Base-by-base conservation (phyloP, 2,888 invertebrate species). In the Lottia gigantea region DNA sequence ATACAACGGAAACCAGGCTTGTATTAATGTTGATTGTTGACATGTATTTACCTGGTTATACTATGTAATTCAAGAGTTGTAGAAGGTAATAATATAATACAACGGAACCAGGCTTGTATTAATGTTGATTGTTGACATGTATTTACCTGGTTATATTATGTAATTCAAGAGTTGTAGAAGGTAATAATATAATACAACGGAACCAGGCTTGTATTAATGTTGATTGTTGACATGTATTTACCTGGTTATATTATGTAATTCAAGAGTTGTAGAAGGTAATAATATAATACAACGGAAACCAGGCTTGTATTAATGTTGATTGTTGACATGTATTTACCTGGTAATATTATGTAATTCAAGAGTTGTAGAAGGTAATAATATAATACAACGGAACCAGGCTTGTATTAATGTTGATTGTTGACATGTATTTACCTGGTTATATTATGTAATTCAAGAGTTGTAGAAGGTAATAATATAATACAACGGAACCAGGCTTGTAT, bases 401-500 rank as follows among this genome's bases (percentile, higher is more conserved):
- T 79, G 71, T 25, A 63, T 49, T 49, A 19, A 19, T 55, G 4
- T 19, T 31, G 31, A 31, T 8, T 55, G 46, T 25, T 49, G 3
- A 63, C 15, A 16, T 26, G n/a, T 19, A 46, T 72, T 40, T 31
- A 78, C 79, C 74, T 76, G 47, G 71, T 78, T n/a, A 79, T 62
- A 16, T 70, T 73, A 49, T 67, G 49, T 15, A 80, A 71, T n/a
- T 76, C 72, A 19, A 64, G 64, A 31, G 80, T 76, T 11, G 76
- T 69, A n/a, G 74, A 31, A 4, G 80, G 76, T 8, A 80, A 66
- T 46, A 80, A 71, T 12, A 80, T 63, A 23, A 74, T 74, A 74
- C 82, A 83, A 15, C 80, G 69, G 63, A 83, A 74, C 85, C 85
- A 85, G 23, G 79, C 78, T 62, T 79, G 75, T 47, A 85, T 78